Conservation (phyloP, 2,797 vertebrate genomes). For the Lemur catta region DNA sequence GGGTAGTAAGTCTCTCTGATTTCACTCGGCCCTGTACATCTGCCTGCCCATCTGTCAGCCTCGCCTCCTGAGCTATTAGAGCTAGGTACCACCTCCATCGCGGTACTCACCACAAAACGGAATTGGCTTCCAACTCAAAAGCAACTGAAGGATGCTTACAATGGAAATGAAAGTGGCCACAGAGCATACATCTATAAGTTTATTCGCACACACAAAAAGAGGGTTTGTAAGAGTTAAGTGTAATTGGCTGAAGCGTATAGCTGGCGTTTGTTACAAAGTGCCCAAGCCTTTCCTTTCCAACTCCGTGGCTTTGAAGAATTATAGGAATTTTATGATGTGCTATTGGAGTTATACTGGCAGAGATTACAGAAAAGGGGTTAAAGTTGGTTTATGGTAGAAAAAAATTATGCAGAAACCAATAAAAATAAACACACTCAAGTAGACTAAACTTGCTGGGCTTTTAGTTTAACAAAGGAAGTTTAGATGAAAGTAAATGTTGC, state of each 20-base stretch:
- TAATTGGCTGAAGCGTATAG: constrained; percentile 78
- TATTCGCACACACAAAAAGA: neutral
- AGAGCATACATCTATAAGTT: neutral
- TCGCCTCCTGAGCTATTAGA: constrained; percentile 65
- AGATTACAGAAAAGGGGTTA: constrained; percentile 87
- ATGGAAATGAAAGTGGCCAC: constrained; percentile 54
- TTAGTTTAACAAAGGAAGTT: constrained; percentile 87
- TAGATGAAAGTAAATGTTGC: constrained; percentile 86
- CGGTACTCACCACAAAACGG: constrained; percentile 70
- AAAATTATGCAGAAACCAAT: constrained; percentile 88
- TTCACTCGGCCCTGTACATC: constrained; percentile 83
- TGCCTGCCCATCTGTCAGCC: constrained; percentile 86
- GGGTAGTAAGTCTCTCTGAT: constrained; percentile 82
- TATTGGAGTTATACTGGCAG: constrained; percentile 85
- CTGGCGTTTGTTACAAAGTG: constrained; percentile 83
- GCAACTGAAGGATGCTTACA: constrained; percentile 61
- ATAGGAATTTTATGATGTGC: constrained; percentile 87
- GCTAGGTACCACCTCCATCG: constrained; percentile 82
- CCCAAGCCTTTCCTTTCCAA: constrained; percentile 79
- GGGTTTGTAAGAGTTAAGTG: constrained; percentile 83
- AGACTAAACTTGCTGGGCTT: constrained; percentile 89
- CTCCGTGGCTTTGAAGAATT: constrained; percentile 86
- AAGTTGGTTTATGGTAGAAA: constrained; percentile 87
- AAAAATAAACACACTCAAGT: constrained; percentile 88
- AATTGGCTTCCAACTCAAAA: constrained; percentile 35